Conservation (phyloP, 2,888 invertebrate species). For the Zele albiditarsus region DNA sequence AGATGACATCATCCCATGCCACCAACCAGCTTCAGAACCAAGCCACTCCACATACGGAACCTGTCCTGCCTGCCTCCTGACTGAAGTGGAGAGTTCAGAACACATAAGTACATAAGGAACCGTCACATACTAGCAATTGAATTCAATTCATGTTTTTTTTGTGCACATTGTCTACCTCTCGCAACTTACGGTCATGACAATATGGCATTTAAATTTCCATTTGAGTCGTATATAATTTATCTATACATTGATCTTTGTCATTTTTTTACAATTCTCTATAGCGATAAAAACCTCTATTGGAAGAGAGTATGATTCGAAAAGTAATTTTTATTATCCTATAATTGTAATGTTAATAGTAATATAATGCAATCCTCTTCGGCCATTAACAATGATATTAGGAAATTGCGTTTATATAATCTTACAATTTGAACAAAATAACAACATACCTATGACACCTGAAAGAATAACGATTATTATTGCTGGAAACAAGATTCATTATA, state of each 20-base stretch:
- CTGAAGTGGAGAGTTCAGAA: slow-evolving; percentile 73
- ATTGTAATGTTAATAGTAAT: slow-evolving; percentile 13
- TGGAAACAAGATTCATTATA: slow-evolving; percentile 60
- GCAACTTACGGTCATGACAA: slow-evolving; percentile 59
- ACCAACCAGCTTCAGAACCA: slow-evolving; percentile 72
- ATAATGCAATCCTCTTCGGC: slow-evolving; percentile 28
- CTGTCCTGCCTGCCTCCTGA: slow-evolving; percentile 73
- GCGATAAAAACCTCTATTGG: slow-evolving; percentile 12
- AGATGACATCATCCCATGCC: slow-evolving; percentile 72
- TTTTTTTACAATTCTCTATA: not conserved
- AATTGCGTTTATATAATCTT: slow-evolving; percentile 41
- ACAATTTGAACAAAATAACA: slow-evolving; percentile 72
- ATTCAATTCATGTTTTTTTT: slow-evolving; percentile 47
- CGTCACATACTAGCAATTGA: slow-evolving; percentile 67
- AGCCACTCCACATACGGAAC: slow-evolving; percentile 72
- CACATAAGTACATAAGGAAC: slow-evolving; percentile 71
- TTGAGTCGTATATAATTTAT: not conserved
- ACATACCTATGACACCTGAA: slow-evolving; percentile 72
- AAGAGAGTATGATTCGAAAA: slow-evolving; percentile 18
- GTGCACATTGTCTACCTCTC: slow-evolving; percentile 51
- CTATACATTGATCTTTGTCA: not conserved
- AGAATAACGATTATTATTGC: slow-evolving; percentile 64
- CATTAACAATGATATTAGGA: slow-evolving; percentile 31
- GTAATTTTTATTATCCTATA: not conserved
- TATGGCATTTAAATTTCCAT: slow-evolving; percentile 48